Evolutionary conservation across 2,888 invertebrate genomes (phyloP), one percentile per base, ranked within the genome.

Genomic region (Vandiemenella viatica): DNA sequence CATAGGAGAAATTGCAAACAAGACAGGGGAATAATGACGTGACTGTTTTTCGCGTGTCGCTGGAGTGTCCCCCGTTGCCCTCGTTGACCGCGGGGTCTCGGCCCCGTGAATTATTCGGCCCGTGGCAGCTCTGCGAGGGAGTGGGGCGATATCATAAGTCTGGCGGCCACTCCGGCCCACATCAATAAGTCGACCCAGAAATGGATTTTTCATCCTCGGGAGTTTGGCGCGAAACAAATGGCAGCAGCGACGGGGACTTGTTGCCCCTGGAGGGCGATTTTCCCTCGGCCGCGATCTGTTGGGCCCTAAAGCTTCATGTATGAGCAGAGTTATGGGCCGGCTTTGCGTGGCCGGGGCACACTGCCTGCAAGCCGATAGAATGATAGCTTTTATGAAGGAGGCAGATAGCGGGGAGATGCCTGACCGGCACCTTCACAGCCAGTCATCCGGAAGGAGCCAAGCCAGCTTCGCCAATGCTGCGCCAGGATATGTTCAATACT

Each of bases 131-230:
- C n/a, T n/a, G n/a, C n/a, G n/a, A n/a, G n/a, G n/a, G n/a, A n/a
- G n/a, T n/a, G n/a, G n/a, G n/a, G 21, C 20, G 42, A 50, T 42
- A 45, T 42, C 40, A 45, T 46, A 45, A 40, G 46, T 50, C 46
- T n/a, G 43, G 17, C 23, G 26, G 50, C 50, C 51, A 51, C 51
- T 53, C 40, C n/a, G 67, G 66, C 66, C 62, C 61, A 63, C 67
- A 68, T 68, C 68, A 67, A 67, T 68, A 67, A 67, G 67, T 66
- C 66, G 60, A 58, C 48, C 62, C 63, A 67, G 66, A 68, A 68
- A 68, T 68, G 67, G 68, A 68, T 68, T 67, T 67, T 67, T 67
- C 67, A 67, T 67, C 66, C 63, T 62, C 58, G 42, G 40, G 38
- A 50, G 45, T 49, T 49, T 46, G n/a, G 43, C 20, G 46, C 21